phyloP scores from a whole-genome alignment of 2,888 invertebrate genomes.

The Philereme vetulata region DNA sequence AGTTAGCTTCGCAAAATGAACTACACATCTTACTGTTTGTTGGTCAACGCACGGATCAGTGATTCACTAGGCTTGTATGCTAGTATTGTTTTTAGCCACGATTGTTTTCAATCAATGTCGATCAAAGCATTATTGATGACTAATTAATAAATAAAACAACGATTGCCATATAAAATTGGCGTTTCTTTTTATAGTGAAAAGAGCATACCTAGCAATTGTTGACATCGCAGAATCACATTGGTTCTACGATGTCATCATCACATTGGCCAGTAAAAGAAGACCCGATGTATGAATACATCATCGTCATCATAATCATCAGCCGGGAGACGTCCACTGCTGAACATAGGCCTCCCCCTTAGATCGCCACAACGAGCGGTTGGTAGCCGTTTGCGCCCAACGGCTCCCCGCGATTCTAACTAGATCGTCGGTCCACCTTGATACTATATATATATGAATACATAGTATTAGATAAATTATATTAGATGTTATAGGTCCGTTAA shows the following conservation, averaged over 20 bases:
- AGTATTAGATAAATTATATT: too few species aligned
- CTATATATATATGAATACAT: too few species aligned
- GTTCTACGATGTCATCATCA: conserved; percentile 2
- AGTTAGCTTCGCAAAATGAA: conserved; percentile 50
- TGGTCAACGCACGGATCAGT: conserved; percentile 57
- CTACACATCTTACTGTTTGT: conserved; percentile 55
- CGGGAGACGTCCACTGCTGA: too few species aligned
- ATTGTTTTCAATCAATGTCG: conserved; percentile 67
- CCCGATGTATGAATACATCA: too few species aligned
- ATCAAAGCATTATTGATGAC: conserved; percentile 53
- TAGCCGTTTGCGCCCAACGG: too few species aligned
- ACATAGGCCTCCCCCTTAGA: too few species aligned
- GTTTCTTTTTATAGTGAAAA: not conserved
- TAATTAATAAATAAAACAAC: conserved; percentile 62
- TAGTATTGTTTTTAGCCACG: conserved; percentile 68
- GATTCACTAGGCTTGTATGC: conserved; percentile 67
- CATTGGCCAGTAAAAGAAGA: not conserved
- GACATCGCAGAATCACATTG: not conserved
- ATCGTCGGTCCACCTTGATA: too few species aligned
- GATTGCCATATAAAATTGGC: conserved; percentile 22
- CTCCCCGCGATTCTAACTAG: too few species aligned
- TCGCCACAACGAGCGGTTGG: too few species aligned
- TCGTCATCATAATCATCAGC: too few species aligned
- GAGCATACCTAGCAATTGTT: conserved; percentile 1
- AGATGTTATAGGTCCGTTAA: too few species aligned